Conservation (phyloP, 2,797 vertebrate genomes). For the Mormyrops boulengeri region DNA sequence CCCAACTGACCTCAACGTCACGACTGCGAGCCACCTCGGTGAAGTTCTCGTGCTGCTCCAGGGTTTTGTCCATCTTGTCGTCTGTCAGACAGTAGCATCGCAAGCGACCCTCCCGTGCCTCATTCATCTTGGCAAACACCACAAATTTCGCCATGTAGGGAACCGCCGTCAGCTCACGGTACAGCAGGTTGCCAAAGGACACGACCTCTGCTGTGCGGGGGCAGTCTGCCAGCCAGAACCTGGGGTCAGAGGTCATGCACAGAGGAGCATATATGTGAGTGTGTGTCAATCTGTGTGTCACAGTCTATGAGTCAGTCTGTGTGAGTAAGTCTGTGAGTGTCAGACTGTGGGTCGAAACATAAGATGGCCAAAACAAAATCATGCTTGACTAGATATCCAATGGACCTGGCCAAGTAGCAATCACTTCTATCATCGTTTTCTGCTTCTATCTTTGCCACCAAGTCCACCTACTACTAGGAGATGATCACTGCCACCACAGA, state of each 20-base stretch:
- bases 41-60: slow-evolving; percentile 97
- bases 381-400: background rate
- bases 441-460: background rate
- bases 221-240: slow-evolving; percentile 97
- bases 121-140: slow-evolving; percentile 96
- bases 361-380: background rate
- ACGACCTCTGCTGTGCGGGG: slow-evolving; percentile 90
- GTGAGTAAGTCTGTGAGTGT: background rate
- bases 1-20: slow-evolving; percentile 82
- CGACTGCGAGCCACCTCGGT: slow-evolving; percentile 90
- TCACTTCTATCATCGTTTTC: background rate
- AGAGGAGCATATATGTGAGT: background rate
- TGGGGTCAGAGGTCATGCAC: slow-evolving; percentile 38
- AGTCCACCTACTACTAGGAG: background rate
- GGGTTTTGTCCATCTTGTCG: slow-evolving; percentile 95
- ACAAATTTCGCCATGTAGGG: slow-evolving; percentile 99
- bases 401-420: background rate
- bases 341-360: background rate
- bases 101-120: slow-evolving; percentile 83
- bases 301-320: background rate
- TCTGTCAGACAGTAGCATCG: slow-evolving; percentile 99
- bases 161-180: slow-evolving; percentile 84
- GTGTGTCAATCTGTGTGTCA: background rate
- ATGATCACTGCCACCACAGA: too few species aligned
- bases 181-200: slow-evolving; percentile 85